phyloP scores from a whole-genome alignment of 1,140 invertebrate species.

The Drosophila chauvacae region DNA sequence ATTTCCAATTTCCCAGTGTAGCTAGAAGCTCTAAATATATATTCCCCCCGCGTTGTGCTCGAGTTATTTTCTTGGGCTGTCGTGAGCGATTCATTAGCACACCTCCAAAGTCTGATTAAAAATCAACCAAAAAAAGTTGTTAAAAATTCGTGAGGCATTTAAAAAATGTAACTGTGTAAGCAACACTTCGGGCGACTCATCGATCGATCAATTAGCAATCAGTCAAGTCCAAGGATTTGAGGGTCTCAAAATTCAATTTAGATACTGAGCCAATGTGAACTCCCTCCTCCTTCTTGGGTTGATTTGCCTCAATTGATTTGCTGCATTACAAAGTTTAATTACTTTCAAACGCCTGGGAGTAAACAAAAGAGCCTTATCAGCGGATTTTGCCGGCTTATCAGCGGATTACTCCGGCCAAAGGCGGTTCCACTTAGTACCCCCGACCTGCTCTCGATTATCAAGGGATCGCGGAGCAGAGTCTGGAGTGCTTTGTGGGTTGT shows the following conservation, averaged over 20 bases:
- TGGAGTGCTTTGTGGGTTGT: neutral
- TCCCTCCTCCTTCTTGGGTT: neutral
- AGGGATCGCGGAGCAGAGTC: slow-evolving; percentile 4
- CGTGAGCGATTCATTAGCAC: slow-evolving; percentile 68
- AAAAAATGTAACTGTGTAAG: slow-evolving; percentile 48
- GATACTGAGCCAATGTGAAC: slow-evolving; percentile 46
- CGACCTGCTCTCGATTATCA: slow-evolving; percentile 51
- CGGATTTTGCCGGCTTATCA: slow-evolving; percentile 48
- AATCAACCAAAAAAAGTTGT: slow-evolving; percentile 22
- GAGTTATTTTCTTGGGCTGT: slow-evolving; percentile 8
- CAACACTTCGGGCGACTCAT: slow-evolving; percentile 9
- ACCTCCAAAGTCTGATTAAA: slow-evolving; percentile 35
- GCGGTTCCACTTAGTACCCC: slow-evolving; percentile 52
- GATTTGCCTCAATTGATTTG: slow-evolving; percentile 22
- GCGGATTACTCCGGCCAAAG: slow-evolving; percentile 44
- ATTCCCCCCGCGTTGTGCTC: slow-evolving; percentile 25
- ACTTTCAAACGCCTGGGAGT: slow-evolving; percentile 35
- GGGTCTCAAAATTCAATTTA: slow-evolving; percentile 53
- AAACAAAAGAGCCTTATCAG: slow-evolving; percentile 63
- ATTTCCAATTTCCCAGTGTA: neutral
- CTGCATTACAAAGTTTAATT: slow-evolving; percentile 60
- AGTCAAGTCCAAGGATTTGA: slow-evolving; percentile 14
- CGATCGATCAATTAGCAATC: slow-evolving; percentile 58
- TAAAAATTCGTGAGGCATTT: slow-evolving; percentile 30
- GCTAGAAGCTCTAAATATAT: slow-evolving; percentile 58